These are phyloP conservation scores for Drosophila kuntzei DNA, from an alignment of 2,888 invertebrate species.

Conservation along the genomic window DNA sequence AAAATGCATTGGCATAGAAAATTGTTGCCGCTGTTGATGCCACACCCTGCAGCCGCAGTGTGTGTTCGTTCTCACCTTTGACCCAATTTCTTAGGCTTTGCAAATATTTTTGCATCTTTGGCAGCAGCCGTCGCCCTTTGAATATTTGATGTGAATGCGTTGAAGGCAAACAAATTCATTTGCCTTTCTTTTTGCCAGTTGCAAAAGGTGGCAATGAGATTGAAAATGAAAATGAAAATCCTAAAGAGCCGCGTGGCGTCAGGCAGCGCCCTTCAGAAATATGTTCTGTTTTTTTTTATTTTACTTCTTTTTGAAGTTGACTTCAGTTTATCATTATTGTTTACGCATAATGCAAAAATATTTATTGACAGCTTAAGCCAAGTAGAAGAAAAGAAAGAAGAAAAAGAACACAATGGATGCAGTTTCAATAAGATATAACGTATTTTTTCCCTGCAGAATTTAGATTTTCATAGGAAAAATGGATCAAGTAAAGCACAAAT, in stretches of 20 bases:
- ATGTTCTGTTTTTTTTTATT: constrained; percentile 48
- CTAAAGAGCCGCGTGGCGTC: constrained; percentile 54
- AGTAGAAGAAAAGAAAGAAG: background rate
- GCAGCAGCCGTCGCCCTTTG: constrained; percentile 56
- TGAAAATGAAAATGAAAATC: constrained; percentile 27
- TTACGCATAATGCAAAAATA: constrained; percentile 65
- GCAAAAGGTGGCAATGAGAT: constrained; percentile 12
- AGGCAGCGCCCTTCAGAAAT: constrained; percentile 46
- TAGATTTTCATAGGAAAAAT: background rate
- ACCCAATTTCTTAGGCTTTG: constrained; percentile 64
- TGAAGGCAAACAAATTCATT: constrained; percentile 71
- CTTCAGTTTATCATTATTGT: constrained; percentile 77
- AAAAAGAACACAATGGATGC: constrained; percentile 23
- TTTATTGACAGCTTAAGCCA: constrained; percentile 71
- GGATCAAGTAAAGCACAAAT: background rate
- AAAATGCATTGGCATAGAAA: constrained; percentile 70
- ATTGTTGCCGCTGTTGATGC: constrained; percentile 48
- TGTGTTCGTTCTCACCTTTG: constrained; percentile 62
- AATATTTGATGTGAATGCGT: constrained; percentile 46
- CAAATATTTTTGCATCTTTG: constrained; percentile 72
- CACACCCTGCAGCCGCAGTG: constrained; percentile 36
- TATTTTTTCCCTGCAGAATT: constrained; percentile 44
- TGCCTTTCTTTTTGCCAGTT: constrained; percentile 48
- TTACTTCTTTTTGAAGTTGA: constrained; percentile 57
- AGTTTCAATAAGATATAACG: background rate